Conservation (phyloP, 2,888 invertebrate genomes). For the Eucriotettix oculatus region DNA sequence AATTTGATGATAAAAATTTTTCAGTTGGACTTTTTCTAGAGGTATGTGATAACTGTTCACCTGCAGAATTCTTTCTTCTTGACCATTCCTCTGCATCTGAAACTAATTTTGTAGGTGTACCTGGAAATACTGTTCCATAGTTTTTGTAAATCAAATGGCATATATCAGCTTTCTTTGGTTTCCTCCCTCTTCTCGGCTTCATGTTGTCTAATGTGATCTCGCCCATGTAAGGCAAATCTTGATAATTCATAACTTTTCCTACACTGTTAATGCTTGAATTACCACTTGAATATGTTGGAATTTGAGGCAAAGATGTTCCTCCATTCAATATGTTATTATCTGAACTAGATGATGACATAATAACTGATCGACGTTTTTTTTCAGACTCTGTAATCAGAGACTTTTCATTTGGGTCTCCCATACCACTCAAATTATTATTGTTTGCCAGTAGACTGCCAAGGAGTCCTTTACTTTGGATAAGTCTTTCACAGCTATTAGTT, state of each 20-base stretch:
- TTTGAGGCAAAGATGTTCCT: neutral
- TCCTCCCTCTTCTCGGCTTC: slow-evolving; percentile 69
- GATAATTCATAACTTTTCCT: slow-evolving; percentile 45
- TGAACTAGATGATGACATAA: slow-evolving; percentile 5
- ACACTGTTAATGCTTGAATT: neutral
- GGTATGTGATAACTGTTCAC: neutral
- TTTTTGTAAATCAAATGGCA: slow-evolving; percentile 84
- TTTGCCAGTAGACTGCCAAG: slow-evolving; percentile 7
- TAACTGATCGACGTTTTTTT: slow-evolving; percentile 9
- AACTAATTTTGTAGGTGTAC: slow-evolving; percentile 34
- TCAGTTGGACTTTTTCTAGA: neutral
- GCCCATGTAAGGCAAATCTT: slow-evolving; percentile 81
- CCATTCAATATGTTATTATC: neutral
- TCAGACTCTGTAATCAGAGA: neutral
- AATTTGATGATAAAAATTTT: neutral
- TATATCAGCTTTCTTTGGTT: slow-evolving; percentile 84
- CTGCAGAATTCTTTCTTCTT: neutral
- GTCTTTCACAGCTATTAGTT: neutral
- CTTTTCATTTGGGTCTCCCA: neutral
- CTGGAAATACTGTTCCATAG: slow-evolving; percentile 72
- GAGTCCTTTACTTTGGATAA: slow-evolving; percentile 2
- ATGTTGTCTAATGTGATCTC: slow-evolving; percentile 81
- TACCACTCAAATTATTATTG: neutral
- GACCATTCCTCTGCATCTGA: neutral
- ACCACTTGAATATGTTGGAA: slow-evolving; percentile 9